Evolutionary conservation across 64 coral and sea anemone genomes (phyloP).

Genomic region (Actinia equina): DNA sequence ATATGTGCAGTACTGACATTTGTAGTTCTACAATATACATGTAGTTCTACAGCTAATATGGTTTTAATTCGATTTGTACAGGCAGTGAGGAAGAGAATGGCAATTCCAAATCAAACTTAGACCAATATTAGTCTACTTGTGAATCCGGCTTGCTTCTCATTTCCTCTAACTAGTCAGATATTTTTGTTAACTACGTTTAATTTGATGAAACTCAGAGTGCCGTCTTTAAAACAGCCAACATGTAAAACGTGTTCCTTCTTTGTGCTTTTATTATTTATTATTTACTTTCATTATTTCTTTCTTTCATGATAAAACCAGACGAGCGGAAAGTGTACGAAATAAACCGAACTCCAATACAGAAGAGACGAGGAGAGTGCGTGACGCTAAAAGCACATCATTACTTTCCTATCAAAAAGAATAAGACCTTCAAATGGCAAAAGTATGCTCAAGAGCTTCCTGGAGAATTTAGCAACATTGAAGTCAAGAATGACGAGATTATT

Average conservation of each 20-base stretch:
- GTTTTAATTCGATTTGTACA: not conserved
- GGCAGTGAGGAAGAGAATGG: not conserved
- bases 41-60: too few relatives aligned
- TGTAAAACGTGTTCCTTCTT: not conserved
- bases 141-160: not conserved
- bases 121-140: not conserved
- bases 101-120: not conserved
- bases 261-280: too few relatives aligned
- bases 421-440: constrained; percentile 46
- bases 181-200: too few relatives aligned
- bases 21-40: too few relatives aligned
- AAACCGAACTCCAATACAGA: constrained; percentile 53
- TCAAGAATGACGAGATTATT: constrained; percentile 13
- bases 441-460: constrained; percentile 15
- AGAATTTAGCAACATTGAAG: constrained; percentile 18
- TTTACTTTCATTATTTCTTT: not conserved
- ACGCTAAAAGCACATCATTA: constrained; percentile 55
- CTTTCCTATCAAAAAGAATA: constrained; percentile 7
- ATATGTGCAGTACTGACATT: too few relatives aligned
- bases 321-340: constrained; percentile 46
- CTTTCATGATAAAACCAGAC: not conserved
- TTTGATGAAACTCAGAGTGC: too few relatives aligned
- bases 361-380: constrained; percentile 75
- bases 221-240: not conserved
- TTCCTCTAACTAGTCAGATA: too few relatives aligned